Conservation (phyloP, 2,888 invertebrate species). For the Xestia sexstrigata region DNA sequence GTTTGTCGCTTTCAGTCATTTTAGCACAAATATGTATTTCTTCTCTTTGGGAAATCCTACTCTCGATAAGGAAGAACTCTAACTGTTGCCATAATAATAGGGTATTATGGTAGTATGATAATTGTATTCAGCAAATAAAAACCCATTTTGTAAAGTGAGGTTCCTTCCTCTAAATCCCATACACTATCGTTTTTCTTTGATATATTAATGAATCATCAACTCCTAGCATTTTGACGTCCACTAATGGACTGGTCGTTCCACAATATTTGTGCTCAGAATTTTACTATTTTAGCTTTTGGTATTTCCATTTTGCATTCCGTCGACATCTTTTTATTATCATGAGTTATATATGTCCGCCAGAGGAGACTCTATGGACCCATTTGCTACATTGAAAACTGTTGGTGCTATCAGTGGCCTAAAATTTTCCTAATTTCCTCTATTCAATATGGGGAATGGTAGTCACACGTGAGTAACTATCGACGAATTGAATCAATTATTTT, state of each 20-base stretch:
- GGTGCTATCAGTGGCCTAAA: background rate
- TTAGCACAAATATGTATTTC: constrained; percentile 43
- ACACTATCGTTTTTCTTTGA: constrained; percentile 6
- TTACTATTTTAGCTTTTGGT: background rate
- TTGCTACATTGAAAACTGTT: background rate
- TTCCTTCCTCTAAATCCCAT: constrained; percentile 10
- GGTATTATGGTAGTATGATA: too few relatives aligned
- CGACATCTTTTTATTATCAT: background rate
- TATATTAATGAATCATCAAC: background rate
- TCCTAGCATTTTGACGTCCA: background rate
- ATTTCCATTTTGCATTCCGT: background rate
- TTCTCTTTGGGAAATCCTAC: constrained; percentile 37
- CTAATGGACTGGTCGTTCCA: background rate
- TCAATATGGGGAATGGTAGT: constrained; percentile 68
- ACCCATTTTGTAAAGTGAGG: constrained; percentile 6
- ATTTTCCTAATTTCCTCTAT: constrained; percentile 49
- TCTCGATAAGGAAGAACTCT: constrained; percentile 34
- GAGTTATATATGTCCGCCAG: background rate
- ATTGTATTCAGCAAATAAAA: constrained; percentile 23
- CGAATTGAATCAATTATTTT: constrained; percentile 79
- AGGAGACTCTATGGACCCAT: too few relatives aligned
- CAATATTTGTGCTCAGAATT: background rate
- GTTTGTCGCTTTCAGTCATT: constrained; percentile 37
- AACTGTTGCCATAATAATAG: constrained; percentile 9
- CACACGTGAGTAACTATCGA: constrained; percentile 77